Evolutionary conservation across 1,140 invertebrate species (phyloP).

Genomic region (Drosophila santomea): DNA sequence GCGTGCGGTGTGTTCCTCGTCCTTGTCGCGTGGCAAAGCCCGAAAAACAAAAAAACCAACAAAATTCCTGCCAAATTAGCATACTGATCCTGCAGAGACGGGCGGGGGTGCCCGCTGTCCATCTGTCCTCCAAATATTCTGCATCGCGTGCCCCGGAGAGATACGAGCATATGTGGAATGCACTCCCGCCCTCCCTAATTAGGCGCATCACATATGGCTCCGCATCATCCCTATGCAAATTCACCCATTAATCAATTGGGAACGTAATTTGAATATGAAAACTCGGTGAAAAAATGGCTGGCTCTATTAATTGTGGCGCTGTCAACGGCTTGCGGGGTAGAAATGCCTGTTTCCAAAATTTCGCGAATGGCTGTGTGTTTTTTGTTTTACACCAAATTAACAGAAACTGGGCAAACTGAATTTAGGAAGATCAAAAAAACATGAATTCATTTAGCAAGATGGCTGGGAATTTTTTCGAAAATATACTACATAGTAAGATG

Average conservation of each 20-base stretch:
- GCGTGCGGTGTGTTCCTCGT: constrained; percentile 62
- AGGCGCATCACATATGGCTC: constrained; percentile 67
- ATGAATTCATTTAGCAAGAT: too few relatives aligned
- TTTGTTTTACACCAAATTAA: not conserved
- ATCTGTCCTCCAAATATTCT: constrained; percentile 26
- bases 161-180: not conserved
- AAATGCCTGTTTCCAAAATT: constrained; percentile 12
- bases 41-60: not conserved
- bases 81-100: constrained; percentile 34
- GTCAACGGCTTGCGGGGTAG: constrained; percentile 33
- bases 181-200: constrained; percentile 47
- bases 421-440: too few relatives aligned
- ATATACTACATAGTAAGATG: too few relatives aligned
- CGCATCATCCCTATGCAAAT: constrained; percentile 68
- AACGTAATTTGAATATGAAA: constrained; percentile 61
- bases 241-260: constrained; percentile 65
- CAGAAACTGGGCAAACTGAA: too few relatives aligned
- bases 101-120: constrained; percentile 38
- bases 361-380: constrained; percentile 14
- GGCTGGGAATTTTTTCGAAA: too few relatives aligned
- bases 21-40: constrained; percentile 64
- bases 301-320: constrained; percentile 36
- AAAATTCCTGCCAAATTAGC: constrained; percentile 58
- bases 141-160: constrained; percentile 34
- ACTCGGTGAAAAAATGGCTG: constrained; percentile 13